Evolutionary conservation across 2,113 vertebrate genomes (phyloP).

Genomic region (Hypocryptadius cinnamomeus): DNA sequence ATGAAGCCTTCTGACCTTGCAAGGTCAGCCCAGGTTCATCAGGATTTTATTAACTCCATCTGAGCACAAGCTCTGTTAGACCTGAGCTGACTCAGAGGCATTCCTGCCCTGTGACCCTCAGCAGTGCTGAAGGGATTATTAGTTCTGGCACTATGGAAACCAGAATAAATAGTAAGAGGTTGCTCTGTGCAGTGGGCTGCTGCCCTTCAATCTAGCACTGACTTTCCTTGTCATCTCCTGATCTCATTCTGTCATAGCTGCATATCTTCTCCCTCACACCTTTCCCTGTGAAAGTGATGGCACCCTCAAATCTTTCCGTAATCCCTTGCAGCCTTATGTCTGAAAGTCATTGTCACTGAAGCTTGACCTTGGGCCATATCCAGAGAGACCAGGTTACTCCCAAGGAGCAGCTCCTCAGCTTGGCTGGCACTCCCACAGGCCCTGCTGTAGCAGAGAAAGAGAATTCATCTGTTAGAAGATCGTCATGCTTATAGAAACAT

Average conservation of each 20-base stretch:
- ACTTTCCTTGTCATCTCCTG: constrained; percentile 19
- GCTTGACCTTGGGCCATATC: neutral
- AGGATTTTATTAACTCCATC: neutral
- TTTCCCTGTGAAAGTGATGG: constrained; percentile 12
- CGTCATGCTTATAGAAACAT: neutral
- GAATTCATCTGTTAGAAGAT: neutral
- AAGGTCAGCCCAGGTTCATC: neutral
- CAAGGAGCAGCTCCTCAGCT: neutral
- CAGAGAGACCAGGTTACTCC: neutral
- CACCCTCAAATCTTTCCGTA: neutral
- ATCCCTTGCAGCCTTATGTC: neutral
- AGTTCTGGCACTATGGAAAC: neutral
- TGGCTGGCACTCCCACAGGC: neutral
- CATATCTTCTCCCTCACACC: neutral
- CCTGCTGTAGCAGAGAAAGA: neutral
- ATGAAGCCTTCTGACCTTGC: neutral
- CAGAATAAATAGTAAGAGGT: constrained; percentile 3
- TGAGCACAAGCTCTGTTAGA: neutral
- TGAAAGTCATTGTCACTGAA: neutral
- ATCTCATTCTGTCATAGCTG: constrained; percentile 19
- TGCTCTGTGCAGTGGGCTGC: neutral
- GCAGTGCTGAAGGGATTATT: neutral
- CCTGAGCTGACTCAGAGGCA: neutral
- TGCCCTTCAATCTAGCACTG: neutral
- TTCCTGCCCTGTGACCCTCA: constrained; percentile 8